Percentiles rank a stretch among this genome's conserved stretches.
These are phyloP conservation scores for Dicycla oo DNA, from an alignment of 2,888 invertebrate genomes.

Conservation along the genomic window DNA sequence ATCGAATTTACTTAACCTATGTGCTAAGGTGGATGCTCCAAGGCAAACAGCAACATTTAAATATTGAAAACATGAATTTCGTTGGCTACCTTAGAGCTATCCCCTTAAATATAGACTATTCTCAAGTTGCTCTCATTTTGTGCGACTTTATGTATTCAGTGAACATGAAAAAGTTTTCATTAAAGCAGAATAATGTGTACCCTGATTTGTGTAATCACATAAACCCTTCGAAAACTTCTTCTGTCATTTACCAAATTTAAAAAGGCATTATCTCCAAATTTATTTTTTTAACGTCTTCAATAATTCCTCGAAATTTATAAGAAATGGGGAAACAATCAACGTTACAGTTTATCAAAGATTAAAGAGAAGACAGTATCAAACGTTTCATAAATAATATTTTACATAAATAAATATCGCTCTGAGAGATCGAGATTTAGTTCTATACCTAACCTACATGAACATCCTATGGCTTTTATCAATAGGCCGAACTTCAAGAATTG, in stretches of 20 bases:
- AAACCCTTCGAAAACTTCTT: slow-evolving; percentile 81
- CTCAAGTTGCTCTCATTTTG: slow-evolving; percentile 66
- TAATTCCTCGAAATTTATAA: slow-evolving; percentile 65
- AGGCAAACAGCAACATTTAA: slow-evolving; percentile 3
- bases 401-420: slow-evolving; percentile 62
- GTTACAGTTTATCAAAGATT: slow-evolving; percentile 68
- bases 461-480: slow-evolving; percentile 71
- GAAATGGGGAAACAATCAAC: slow-evolving; percentile 61
- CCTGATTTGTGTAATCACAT: slow-evolving; percentile 80
- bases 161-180: slow-evolving; percentile 60
- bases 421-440: slow-evolving; percentile 57
- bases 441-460: slow-evolving; percentile 64
- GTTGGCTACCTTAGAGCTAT: slow-evolving; percentile 7
- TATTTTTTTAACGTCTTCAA: slow-evolving; percentile 60
- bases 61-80: slow-evolving; percentile 15
- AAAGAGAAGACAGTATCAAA: slow-evolving; percentile 67
- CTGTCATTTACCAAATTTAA: slow-evolving; percentile 51
- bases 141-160: slow-evolving; percentile 63
- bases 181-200: slow-evolving; percentile 73
- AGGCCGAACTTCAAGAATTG: slow-evolving; percentile 76
- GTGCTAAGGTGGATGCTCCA: slow-evolving; percentile 30
- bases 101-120: slow-evolving; percentile 53
- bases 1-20: slow-evolving; percentile 71
- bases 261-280: slow-evolving; percentile 60
- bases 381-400: slow-evolving; percentile 58